Percentiles rank a stretch among this genome's conserved stretches.
phyloP scores from a whole-genome alignment of 2,797 vertebrate species.

The Tangara arthus region DNA sequence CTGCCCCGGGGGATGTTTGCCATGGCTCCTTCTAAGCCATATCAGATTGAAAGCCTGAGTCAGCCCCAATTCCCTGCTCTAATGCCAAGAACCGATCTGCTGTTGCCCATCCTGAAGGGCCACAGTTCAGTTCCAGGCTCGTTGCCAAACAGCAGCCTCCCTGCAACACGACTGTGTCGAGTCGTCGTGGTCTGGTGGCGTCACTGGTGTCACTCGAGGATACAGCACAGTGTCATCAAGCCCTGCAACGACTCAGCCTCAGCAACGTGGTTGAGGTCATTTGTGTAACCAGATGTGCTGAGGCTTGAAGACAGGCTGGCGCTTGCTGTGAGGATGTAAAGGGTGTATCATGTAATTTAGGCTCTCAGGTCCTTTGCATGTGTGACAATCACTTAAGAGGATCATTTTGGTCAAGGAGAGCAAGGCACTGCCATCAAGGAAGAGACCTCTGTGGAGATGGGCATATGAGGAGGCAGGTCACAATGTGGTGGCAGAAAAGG shows the following conservation, averaged over 20 bases:
- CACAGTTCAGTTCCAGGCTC: not conserved
- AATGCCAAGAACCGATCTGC: not conserved
- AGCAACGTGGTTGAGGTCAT: not conserved
- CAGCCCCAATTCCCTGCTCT: not conserved
- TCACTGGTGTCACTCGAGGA: not conserved
- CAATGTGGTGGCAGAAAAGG: constrained; percentile 4
- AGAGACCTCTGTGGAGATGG: not conserved
- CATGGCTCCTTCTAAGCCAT: not conserved
- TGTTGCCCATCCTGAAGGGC: not conserved
- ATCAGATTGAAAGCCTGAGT: not conserved
- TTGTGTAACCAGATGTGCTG: not conserved
- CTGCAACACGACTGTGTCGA: rapidly evolving
- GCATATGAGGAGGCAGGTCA: not conserved
- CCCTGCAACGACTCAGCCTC: not conserved
- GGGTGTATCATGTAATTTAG: not conserved
- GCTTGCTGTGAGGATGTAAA: not conserved
- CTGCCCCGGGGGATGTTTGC: not conserved
- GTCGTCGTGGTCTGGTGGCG: rapidly evolving
- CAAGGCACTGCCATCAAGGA: not conserved
- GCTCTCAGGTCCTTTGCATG: not conserved
- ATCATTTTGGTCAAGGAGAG: not conserved
- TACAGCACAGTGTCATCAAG: not conserved
- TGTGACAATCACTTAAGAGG: not conserved
- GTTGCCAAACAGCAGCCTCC: not conserved
- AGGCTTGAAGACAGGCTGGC: not conserved